Conservation (phyloP, 1,140 invertebrate species). For the Matsumurasca onukii region DNA sequence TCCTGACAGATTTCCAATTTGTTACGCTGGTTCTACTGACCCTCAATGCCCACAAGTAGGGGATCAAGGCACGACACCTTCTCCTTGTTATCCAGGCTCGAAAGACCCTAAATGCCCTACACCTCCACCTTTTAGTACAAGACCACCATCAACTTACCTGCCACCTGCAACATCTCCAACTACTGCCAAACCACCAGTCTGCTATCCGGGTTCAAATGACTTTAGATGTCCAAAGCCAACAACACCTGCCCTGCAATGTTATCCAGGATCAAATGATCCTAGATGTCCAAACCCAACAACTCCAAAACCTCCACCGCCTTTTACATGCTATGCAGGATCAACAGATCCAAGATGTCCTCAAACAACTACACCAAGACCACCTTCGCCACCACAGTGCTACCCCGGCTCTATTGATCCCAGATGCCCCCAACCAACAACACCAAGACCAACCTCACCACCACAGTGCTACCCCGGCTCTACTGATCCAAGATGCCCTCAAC, state of each 20-base stretch:
- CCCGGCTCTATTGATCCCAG: constrained; percentile 46
- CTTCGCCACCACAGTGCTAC: constrained; percentile 42
- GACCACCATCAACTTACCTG: constrained; percentile 36
- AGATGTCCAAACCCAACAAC: constrained; percentile 42
- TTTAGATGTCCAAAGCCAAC: no score
- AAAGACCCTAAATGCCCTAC: constrained; percentile 45
- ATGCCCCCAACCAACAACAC: constrained; percentile 42
- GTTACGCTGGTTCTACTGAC: constrained; percentile 47
- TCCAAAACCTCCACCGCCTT: constrained; percentile 27
- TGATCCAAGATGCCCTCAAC: constrained; percentile 43
- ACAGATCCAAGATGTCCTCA: constrained; percentile 46
- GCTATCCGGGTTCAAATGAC: no score
- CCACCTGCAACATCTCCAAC: constrained; percentile 35
- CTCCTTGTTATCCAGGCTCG: constrained; percentile 41
- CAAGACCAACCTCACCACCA: constrained; percentile 33
- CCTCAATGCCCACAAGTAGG: constrained; percentile 47
- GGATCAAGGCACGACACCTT: constrained; percentile 17
- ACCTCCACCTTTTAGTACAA: constrained; percentile 32
- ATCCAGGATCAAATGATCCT: constrained; percentile 46
- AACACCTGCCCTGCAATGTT: constrained; percentile 40
- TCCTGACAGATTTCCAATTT: constrained; percentile 25
- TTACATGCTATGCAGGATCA: constrained; percentile 44
- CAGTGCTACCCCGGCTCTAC: constrained; percentile 43
- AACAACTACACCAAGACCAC: constrained; percentile 39
- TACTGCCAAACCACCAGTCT: no score